Conservation (phyloP, 2,888 invertebrate species). For the Boloria euphrosyne region DNA sequence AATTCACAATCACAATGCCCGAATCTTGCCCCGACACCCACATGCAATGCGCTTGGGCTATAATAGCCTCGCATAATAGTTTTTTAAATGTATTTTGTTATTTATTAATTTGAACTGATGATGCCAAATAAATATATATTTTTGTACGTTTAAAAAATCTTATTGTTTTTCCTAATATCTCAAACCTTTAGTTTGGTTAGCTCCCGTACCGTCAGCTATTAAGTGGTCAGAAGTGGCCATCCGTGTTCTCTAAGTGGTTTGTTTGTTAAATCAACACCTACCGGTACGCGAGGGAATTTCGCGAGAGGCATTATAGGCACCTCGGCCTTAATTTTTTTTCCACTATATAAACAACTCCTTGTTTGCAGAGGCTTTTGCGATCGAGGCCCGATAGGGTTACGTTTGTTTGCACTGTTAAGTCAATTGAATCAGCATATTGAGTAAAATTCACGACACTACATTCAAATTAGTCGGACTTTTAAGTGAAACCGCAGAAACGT, state of each 20-base stretch:
- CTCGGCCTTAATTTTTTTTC: slow-evolving; percentile 66
- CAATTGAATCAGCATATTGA: slow-evolving; percentile 48
- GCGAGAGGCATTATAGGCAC: slow-evolving; percentile 68
- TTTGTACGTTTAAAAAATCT: background rate
- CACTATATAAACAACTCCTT: slow-evolving; percentile 60
- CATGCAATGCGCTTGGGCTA: slow-evolving; percentile 29
- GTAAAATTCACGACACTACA: slow-evolving; percentile 39
- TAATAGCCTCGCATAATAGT: slow-evolving; percentile 18
- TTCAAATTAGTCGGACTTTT: slow-evolving; percentile 42
- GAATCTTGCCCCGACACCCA: slow-evolving; percentile 42
- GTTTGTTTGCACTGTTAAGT: slow-evolving; percentile 63
- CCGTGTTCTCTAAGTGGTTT: slow-evolving; percentile 64
- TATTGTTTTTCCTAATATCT: background rate
- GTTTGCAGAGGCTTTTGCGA: slow-evolving; percentile 68
- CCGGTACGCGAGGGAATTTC: slow-evolving; percentile 67
- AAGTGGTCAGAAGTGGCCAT: slow-evolving; percentile 67
- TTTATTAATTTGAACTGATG: slow-evolving; percentile 16
- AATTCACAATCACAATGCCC: slow-evolving; percentile 40
- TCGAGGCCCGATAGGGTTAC: slow-evolving; percentile 74
- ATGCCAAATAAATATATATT: slow-evolving; percentile 7
- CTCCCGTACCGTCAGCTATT: slow-evolving; percentile 65
- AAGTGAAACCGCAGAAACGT: slow-evolving; percentile 30
- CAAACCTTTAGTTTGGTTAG: slow-evolving; percentile 27
- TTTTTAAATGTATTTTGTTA: slow-evolving; percentile 26
- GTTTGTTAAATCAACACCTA: slow-evolving; percentile 74